Conservation (phyloP, 2,797 vertebrate genomes). For the Anguilla pacifica region DNA sequence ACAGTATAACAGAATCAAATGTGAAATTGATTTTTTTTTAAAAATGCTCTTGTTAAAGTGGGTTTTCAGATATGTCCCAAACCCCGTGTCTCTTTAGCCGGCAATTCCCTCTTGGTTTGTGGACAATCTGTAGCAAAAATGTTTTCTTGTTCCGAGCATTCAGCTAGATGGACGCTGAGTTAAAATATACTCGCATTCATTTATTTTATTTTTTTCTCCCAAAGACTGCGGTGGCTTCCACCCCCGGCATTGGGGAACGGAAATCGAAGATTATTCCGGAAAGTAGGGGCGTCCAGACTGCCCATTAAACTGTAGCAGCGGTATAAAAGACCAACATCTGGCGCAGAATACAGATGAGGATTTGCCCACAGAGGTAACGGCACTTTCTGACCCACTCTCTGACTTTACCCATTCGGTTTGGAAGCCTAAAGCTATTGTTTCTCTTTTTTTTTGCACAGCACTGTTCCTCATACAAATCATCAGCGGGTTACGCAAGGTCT, state of each 20-base stretch:
- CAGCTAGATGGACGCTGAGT: not conserved
- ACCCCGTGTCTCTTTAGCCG: not conserved
- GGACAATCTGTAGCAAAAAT: not conserved
- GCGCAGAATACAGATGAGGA: not conserved
- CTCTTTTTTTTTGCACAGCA: not conserved
- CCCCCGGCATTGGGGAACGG: not conserved
- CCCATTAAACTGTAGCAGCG: not conserved
- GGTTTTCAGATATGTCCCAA: not conserved
- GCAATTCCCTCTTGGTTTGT: not conserved
- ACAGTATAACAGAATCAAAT: not conserved
- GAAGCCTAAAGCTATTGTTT: not conserved
- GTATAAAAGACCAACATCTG: not conserved
- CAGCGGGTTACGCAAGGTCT: not conserved
- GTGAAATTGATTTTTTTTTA: not conserved
- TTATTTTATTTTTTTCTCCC: not conserved
- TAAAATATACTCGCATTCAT: not conserved
- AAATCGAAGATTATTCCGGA: not conserved
- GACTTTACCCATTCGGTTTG: conserved; percentile 12
- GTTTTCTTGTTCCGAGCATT: not conserved
- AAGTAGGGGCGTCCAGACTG: not conserved
- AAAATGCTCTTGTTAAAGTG: not conserved
- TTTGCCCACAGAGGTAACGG: not conserved
- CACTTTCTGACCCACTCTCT: conserved; percentile 1
- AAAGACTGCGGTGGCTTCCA: not conserved
- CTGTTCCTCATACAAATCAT: not conserved